Base-by-base conservation (phyloP, 2,888 invertebrate genomes). In the Notodonta ziczac region DNA sequence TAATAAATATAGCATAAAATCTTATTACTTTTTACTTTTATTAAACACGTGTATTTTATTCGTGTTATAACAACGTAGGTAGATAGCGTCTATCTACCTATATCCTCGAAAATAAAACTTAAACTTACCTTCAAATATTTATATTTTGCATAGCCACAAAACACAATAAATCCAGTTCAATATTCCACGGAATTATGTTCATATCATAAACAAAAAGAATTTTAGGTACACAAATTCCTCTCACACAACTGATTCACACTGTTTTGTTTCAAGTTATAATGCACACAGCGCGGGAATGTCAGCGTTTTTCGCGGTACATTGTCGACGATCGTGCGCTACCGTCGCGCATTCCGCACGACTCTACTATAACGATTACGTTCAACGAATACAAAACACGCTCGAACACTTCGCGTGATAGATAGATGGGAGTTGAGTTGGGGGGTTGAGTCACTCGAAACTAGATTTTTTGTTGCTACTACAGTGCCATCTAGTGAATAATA, bases 331-430 rank as follows among this genome's bases (percentile, higher is more conserved):
- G 86, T 86, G 83, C 84, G 80, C 81, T 87, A 89, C 82, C 77
- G 81, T 74, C 80, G 78, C 81, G 73, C 80, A 84, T 83, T 83
- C 84, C 84, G 69, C 82, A 87, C 90, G 82, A 86, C 91, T 89
- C 72, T 13, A 84, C 86, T 77, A 74, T 68, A 70, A 70, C 84
- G 81, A 78, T 85, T 89, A 91, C 90, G 89, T 81, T 84, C 79
- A 67, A 75, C 76, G 91, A 91, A 93, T 93, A 92, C 91, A 87
- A 91, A 92, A 88, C 72, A 71, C 70, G 70, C 69, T 61, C 56
- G 57, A 57, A 59, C 61, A 58, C 61, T 63, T 57, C 67, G 66
- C 59, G 64, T 72, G 68, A 63, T 63, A 65, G 66, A 69, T 70
- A 59, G 58, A 71, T 69, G 24, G 42, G 35, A 55, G 24, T 24